Base-by-base conservation (phyloP, 1,140 invertebrate species). In the Telenomus remus region DNA sequence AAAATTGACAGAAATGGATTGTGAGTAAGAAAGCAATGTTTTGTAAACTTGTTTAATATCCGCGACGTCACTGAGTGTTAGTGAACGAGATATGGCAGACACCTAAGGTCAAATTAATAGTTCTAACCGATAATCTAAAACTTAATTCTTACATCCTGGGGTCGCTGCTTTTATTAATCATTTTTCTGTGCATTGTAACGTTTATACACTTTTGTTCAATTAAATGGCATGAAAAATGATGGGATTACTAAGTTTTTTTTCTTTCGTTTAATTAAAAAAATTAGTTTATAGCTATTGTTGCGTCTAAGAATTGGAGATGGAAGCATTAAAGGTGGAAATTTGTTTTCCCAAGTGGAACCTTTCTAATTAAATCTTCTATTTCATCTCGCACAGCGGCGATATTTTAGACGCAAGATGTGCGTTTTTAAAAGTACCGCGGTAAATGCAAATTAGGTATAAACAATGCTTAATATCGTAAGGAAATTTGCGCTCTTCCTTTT, bases 91-190 rank as follows among this genome's bases (percentile, higher is more conserved):
- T 76, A 70, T 51, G 54, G 63, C 9, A 60, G 55, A 81, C 56
- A 56, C 80, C 75, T 80, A 79, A 83, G 81, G 81, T 83, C 81
- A 77, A 77, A 83, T 83, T 83, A 76, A 83, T 83, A 80, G 74
- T 19, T 57, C 57, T 61, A 68, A 57, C 39, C 54, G 34, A 46
- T 42, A 42, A 11, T 42, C 39, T n/a, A 1, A 42, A 14, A 42
- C 11, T 54, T n/a, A 54, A 42, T 54, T 42, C n/a, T 54, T 42
- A 54, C 13, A 14, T 42, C 14, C 51, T 42, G 51, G 49, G 49
- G 49, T 51, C 34, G 49, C 19, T 27, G 19, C 19, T 27, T 27
- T 27, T 27, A n/a, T n/a, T n/a, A n/a, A n/a, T 27, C 6, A 27
- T 27, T 27, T 27, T 27, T 27, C 19, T n/a, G n/a, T n/a, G 6